Evolutionary conservation across 2,888 invertebrate genomes (phyloP).

Genomic region (Magallana nippona): DNA sequence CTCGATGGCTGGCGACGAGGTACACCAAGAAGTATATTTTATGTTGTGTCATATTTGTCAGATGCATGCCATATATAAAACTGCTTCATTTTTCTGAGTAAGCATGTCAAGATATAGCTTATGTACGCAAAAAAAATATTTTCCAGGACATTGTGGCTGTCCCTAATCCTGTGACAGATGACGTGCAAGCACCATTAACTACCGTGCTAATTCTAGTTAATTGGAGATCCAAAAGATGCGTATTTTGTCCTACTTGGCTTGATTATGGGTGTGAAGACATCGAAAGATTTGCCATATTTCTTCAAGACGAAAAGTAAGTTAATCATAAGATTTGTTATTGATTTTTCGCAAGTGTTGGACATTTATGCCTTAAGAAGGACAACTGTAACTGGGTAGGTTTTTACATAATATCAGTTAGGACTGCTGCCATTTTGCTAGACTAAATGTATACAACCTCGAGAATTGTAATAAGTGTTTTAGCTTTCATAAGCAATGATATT

Average conservation of each 20-base stretch:
- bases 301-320: neutral
- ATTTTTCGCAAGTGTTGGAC: neutral
- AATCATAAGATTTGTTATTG: neutral
- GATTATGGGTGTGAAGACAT: neutral
- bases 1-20: neutral
- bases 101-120: neutral
- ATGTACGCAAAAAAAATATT: too few species aligned
- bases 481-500: too few species aligned
- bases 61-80: too few species aligned
- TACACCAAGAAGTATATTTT: neutral
- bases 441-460: too few species aligned
- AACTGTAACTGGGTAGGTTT: too few species aligned
- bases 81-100: neutral
- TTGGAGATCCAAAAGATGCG: neutral
- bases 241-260: neutral
- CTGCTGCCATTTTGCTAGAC: too few species aligned
- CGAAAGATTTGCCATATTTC: neutral
- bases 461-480: too few species aligned
- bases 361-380: too few species aligned
- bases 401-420: too few species aligned
- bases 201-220: neutral
- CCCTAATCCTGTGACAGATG: slow-evolving; percentile 1
- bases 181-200: neutral
- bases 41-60: too few species aligned
- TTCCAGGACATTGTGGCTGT: neutral